Base-by-base conservation (phyloP, 37 sponge, comb jelly and placozoan genomes). In the Eunapius fragilis region DNA sequence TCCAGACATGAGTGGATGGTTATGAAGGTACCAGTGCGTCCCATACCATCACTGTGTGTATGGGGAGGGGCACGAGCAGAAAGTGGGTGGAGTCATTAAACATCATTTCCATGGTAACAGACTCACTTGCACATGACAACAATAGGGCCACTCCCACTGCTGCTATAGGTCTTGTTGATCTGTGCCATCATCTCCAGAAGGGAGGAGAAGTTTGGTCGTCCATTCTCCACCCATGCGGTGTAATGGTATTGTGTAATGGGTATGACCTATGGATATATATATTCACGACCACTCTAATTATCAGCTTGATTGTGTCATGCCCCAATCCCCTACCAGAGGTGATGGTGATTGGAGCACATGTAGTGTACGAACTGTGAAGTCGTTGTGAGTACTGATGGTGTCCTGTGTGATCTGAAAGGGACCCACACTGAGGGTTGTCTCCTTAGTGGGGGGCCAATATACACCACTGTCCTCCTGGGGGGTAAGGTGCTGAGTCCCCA, bases 201-300 rank as follows among this genome's bases (percentile, higher is more conserved):
- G 35, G 89, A 91, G 22, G 89, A 68, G 50, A 75, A 28, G 23
- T 75, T 78, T 25, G 98, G 98, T 6, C 84, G 87, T 25, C 87
- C 87, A 48, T 91, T 86, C 74, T 93, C 91, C 3, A 94, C 94
- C 98, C 98, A 98, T 24, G 87, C 84, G 13, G 82, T 89, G 85
- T 83, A 98, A 68, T 98, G 98, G 89, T 92, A 98, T 50, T 98
- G 98, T 73, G 84, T 88, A 50, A 98, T 83, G 81, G 26, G 90
- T 86, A 84, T 69, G 75, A 68, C 73, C 69, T 48, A 34, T 25
- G 77, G 68, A 41, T 80, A 73, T 49, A 6, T 41, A 41, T 3
- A 41, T 41, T 3, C 41, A 41, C 80, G 70, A 89, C 90, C 33
- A 89, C 41, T 9, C 6, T 41, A 41, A 9, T 41, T 3, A 41